Conservation (phyloP, 2,797 vertebrate genomes). For the Sebastes vulpes region DNA sequence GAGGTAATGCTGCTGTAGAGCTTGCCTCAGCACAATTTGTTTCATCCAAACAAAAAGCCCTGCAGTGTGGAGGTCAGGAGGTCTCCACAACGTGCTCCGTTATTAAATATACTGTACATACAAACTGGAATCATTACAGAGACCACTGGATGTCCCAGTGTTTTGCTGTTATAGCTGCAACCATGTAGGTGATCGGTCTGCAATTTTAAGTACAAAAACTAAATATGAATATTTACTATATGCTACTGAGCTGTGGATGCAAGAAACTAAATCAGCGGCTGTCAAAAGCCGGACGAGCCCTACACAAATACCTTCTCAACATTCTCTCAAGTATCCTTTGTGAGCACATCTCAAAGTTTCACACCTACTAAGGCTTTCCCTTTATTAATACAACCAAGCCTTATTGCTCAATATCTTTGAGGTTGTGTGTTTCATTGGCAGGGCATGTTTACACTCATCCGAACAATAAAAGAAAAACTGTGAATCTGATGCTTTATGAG, state of each 20-base stretch:
- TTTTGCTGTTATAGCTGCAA: background rate
- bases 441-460: constrained; percentile 44
- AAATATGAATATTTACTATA: background rate
- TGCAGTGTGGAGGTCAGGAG: constrained; percentile 2
- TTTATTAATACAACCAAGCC: constrained; percentile 20
- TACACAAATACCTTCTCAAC: constrained; percentile 15
- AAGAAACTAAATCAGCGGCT: background rate
- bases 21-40: background rate
- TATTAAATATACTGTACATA: background rate
- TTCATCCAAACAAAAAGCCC: constrained; percentile 32
- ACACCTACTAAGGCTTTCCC: constrained; percentile 20
- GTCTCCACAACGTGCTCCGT: background rate
- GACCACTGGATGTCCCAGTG: background rate
- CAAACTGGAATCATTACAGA: background rate
- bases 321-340: constrained; percentile 33
- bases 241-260: background rate
- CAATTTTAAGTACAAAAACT: background rate
- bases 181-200: background rate
- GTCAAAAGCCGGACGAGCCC: constrained; percentile 3
- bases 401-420: constrained; percentile 41
- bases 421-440: constrained; percentile 29
- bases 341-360: constrained; percentile 26
- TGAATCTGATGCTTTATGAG: no score
- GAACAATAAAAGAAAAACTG: constrained; percentile 47
- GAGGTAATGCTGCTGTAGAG: background rate